Evolutionary conservation across 37 sponge, comb jelly and placozoan genomes (phyloP).

Genomic region (Ianthella basta): DNA sequence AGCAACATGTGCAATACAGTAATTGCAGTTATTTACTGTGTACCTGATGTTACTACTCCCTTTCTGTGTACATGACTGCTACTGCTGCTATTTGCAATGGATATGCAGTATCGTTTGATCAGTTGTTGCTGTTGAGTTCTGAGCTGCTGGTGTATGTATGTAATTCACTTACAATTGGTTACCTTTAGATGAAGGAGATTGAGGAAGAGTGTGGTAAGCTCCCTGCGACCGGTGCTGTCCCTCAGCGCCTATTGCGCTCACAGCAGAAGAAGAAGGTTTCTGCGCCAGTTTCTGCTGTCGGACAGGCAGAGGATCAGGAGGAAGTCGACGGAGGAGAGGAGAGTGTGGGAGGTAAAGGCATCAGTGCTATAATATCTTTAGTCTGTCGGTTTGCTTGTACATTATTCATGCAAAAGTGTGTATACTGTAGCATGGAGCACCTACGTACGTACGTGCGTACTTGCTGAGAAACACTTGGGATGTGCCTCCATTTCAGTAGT

Average conservation of each 20-base stretch:
- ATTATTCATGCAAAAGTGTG: too few relatives aligned
- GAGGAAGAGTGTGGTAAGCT: constrained; percentile 84
- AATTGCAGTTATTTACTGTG: not conserved
- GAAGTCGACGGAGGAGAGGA: not conserved
- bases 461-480: too few relatives aligned
- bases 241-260: constrained; percentile 75
- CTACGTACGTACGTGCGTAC: not conserved
- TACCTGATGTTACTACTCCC: not conserved
- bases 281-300: constrained; percentile 26
- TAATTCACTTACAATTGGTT: too few relatives aligned
- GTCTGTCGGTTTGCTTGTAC: not conserved
- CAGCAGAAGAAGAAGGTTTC: constrained; percentile 44
- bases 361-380: not conserved
- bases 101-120: too few relatives aligned
- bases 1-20: too few relatives aligned
- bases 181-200: constrained; percentile 95
- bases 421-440: too few relatives aligned
- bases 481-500: too few relatives aligned
- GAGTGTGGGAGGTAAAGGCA: constrained; percentile 47
- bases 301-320: constrained; percentile 39
- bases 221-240: constrained; percentile 49
- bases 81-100: too few relatives aligned
- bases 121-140: too few relatives aligned
- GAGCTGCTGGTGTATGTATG: too few relatives aligned
- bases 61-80: not conserved